Evolutionary conservation across 2,113 vertebrate species (phyloP).

Genomic region (Epinephelus lanceolatus): DNA sequence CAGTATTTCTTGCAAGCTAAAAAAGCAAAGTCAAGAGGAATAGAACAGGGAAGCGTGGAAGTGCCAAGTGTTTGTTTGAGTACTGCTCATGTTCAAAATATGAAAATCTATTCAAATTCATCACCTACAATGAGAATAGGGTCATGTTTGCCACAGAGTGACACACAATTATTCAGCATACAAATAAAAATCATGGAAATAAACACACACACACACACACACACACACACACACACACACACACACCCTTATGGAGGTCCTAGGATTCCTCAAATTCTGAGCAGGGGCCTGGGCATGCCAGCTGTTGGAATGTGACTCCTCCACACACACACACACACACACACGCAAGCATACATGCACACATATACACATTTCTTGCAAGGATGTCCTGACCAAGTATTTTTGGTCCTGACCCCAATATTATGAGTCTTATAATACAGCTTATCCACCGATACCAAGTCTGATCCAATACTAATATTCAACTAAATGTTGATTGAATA

Average conservation of each 20-base stretch:
- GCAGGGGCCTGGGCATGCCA: conserved; percentile 80
- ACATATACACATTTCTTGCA: not conserved
- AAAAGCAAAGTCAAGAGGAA: conserved; percentile 12
- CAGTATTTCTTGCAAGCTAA: not conserved
- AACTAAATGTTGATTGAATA: not conserved
- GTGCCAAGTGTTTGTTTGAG: not conserved
- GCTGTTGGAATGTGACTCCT: conserved; percentile 79
- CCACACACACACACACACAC: conserved; percentile 25
- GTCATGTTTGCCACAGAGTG: conserved; percentile 1
- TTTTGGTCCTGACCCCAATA: not conserved
- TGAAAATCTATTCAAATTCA: conserved; percentile 48
- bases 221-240: conserved; percentile 17
- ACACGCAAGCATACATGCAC: not conserved
- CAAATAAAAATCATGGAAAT: conserved; percentile 31
- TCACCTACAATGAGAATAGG: not conserved
- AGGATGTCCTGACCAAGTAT: not conserved
- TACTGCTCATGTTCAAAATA: not conserved
- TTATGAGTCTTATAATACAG: not conserved
- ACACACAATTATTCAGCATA: conserved; percentile 14
- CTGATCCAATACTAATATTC: not conserved
- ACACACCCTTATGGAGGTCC: conserved; percentile 43
- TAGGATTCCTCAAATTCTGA: conserved; percentile 79
- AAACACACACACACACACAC: conserved; percentile 24
- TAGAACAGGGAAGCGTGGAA: not conserved
- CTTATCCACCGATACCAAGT: too few relatives aligned